Evolutionary conservation across 1,140 invertebrate genomes (phyloP), one percentile per base, ranked within the genome.

Genomic region (Melipona quadrifasciata): DNA sequence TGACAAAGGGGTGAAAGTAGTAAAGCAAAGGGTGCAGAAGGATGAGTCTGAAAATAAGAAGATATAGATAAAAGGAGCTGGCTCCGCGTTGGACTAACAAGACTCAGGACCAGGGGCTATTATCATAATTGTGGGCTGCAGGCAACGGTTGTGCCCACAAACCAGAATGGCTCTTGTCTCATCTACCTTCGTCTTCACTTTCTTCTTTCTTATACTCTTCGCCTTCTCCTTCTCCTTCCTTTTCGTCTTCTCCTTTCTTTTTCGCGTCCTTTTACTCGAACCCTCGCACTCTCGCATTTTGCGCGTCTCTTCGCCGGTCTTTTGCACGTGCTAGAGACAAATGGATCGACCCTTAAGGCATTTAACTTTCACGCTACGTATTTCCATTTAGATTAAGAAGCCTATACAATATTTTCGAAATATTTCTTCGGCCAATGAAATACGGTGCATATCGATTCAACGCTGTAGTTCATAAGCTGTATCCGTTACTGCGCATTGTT

Each of bases 61-160:
- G 90, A 90, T 90, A 93, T 89, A 91, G 90, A 92, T 93, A 93
- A 92, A 89, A 94, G 91, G 91, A 91, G 91, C 90, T 92, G 90
- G 91, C 90, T 93, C 92, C 92, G 90, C 91, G 91, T 93, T 93
- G 92, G 91, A 88, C 92, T 95, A 94, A 94, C 94, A 94, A 95
- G 94, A 93, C 93, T 93, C 92, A 91, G 91, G 89, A 89, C 91
- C 92, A 84, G 88, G 88, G 90, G 91, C 93, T 93, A 94, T 95
- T 95, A 95, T 94, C 94, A 94, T 95, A 95, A 95, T 95, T 94
- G 93, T 92, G 92, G 93, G 92, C 93, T 94, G 92, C 93, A 93
- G 93, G 93, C 93, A 94, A 89, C 92, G 93, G 92, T 92, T 94
- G 92, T 94, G 90, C 94, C 94, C 93, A 94, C 94, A 94, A 94